A percentile compares a stretch with the other conserved stretches of the same genome.
phyloP scores from a whole-genome alignment of 2,888 invertebrate species.

The Thymelicus lineola region DNA sequence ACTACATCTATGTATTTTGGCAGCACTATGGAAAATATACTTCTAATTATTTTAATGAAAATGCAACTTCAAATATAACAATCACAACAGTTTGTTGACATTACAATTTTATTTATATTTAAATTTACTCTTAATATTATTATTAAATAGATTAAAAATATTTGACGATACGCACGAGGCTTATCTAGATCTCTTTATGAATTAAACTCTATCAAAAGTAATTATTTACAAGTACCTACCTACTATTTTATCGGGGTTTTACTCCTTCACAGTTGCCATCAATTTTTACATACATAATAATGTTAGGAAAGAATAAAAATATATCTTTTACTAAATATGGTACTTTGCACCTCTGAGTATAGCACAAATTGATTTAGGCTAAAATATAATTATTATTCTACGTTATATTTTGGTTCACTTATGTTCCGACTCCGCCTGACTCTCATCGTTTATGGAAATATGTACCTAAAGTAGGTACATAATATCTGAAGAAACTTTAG shows the following conservation, averaged over 20 bases:
- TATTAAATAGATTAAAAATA: constrained; percentile 48
- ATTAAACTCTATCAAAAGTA: constrained; percentile 58
- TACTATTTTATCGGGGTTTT: constrained; percentile 73
- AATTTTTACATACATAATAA: constrained; percentile 58
- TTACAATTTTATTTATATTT: constrained; percentile 59
- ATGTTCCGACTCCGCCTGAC: constrained; percentile 42
- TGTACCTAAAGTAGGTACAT: background rate
- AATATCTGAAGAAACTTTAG: constrained; percentile 2
- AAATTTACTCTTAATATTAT: constrained; percentile 51
- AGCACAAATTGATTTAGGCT: constrained; percentile 53
- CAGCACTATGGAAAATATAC: constrained; percentile 86
- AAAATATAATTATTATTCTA: constrained; percentile 47
- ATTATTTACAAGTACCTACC: constrained; percentile 44
- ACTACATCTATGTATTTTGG: constrained; percentile 83
- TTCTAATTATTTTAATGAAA: constrained; percentile 80
- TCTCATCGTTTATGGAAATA: constrained; percentile 29
- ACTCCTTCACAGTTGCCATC: constrained; percentile 74
- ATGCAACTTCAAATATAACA: constrained; percentile 83
- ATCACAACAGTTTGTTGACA: constrained; percentile 82
- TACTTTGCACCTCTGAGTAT: constrained; percentile 62
- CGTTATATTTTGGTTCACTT: constrained; percentile 54
- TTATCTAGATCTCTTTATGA: constrained; percentile 44
- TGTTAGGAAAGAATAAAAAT: constrained; percentile 66
- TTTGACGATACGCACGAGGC: constrained; percentile 44
- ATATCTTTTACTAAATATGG: constrained; percentile 53